Evolutionary conservation across 1,140 invertebrate genomes (phyloP).

Genomic region (Solenopsis invicta): DNA sequence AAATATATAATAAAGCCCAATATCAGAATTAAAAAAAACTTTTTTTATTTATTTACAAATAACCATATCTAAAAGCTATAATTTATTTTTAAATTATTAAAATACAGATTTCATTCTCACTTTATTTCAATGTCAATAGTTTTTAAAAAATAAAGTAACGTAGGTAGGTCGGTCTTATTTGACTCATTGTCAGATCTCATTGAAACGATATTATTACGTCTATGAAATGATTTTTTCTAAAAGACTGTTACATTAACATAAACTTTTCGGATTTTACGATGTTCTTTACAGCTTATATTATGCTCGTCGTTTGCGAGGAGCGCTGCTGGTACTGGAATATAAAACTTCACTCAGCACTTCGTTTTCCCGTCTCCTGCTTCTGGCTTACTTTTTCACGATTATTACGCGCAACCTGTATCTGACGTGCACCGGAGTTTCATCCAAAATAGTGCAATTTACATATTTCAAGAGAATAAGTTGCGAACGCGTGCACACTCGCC

Average conservation of each 20-base stretch:
- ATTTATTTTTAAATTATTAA: no score
- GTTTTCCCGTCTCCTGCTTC: background rate
- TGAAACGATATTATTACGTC: background rate
- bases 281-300: background rate
- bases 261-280: background rate
- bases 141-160: no score
- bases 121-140: no score
- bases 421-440: background rate
- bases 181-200: no score
- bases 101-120: no score
- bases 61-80: no score
- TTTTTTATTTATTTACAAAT: no score
- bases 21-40: no score
- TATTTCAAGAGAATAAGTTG: slow-evolving; percentile 1
- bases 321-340: background rate
- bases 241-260: background rate
- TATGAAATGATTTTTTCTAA: background rate
- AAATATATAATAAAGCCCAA: no score
- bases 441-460: background rate
- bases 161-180: no score
- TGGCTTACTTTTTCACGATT: slow-evolving; percentile 25
- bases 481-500: background rate
- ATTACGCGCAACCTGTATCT: background rate
- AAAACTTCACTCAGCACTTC: slow-evolving; percentile 33
- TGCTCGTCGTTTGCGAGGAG: background rate